Conservation (phyloP, 2,888 invertebrate species). For the Rosalia funebris region DNA sequence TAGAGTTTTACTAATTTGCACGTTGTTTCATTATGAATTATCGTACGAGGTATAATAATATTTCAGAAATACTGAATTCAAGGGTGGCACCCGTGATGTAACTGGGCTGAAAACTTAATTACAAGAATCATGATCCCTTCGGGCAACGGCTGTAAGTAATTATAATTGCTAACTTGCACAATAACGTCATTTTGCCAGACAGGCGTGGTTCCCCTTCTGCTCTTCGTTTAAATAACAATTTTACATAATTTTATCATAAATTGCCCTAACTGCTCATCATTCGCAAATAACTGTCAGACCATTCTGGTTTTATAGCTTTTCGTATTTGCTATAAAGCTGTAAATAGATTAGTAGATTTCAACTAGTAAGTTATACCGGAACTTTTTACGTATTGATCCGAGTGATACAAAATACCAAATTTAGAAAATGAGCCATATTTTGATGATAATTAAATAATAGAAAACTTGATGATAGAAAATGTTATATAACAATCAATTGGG, state of each 20-base stretch:
- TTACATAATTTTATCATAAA: constrained; percentile 39
- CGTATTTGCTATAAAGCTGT: constrained; percentile 29
- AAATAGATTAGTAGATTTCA: constrained; percentile 29
- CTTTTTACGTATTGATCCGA: neutral
- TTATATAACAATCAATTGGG: no score
- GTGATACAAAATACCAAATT: neutral
- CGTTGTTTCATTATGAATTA: constrained; percentile 45
- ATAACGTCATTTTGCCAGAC: constrained; percentile 43
- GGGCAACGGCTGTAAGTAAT: constrained; percentile 55
- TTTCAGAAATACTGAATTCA: constrained; percentile 47
- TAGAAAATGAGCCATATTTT: no score
- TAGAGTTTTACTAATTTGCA: constrained; percentile 43
- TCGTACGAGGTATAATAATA: constrained; percentile 42
- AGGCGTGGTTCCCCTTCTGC: constrained; percentile 30
- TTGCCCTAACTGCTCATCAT: constrained; percentile 32
- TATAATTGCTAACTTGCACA: constrained; percentile 50
- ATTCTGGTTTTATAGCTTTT: constrained; percentile 28
- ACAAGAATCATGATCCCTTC: constrained; percentile 52
- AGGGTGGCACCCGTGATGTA: constrained; percentile 50
- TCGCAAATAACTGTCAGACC: constrained; percentile 31
- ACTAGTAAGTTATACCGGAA: neutral
- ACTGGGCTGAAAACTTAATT: constrained; percentile 55
- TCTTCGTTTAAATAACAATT: constrained; percentile 29
- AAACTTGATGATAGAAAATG: no score
- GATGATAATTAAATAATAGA: no score